A percentile compares a stretch with the other conserved stretches of the same genome.
Evolutionary conservation across 2,888 invertebrate genomes (phyloP).

Genomic region (Parnassius apollo): DNA sequence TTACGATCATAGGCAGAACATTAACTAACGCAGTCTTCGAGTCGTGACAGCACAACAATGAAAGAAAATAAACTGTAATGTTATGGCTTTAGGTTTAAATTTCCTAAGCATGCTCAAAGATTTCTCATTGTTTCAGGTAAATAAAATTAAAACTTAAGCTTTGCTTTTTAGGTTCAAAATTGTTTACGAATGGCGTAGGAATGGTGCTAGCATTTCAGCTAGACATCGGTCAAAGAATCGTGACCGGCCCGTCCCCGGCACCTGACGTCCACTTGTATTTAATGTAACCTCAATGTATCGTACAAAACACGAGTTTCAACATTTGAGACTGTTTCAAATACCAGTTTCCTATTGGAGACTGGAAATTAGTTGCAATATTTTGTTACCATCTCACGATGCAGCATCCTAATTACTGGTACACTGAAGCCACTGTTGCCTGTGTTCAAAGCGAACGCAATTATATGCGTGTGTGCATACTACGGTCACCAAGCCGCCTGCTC

Average conservation of each 20-base stretch:
- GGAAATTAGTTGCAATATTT: constrained; percentile 20
- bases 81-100: constrained; percentile 29
- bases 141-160: constrained; percentile 32
- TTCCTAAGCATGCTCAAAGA: constrained; percentile 28
- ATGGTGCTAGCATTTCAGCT: constrained; percentile 56
- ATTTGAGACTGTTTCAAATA: constrained; percentile 57
- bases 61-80: constrained; percentile 37
- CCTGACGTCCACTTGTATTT: constrained; percentile 74
- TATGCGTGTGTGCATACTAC: neutral
- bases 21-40: constrained; percentile 70
- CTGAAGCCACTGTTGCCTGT: neutral
- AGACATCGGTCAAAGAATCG: constrained; percentile 78
- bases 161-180: constrained; percentile 38
- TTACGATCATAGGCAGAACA: constrained; percentile 78
- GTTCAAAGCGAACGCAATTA: neutral
- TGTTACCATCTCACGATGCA: constrained; percentile 6
- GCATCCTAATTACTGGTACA: constrained; percentile 5
- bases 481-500: no score
- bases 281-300: constrained; percentile 63
- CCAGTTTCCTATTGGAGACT: constrained; percentile 19
- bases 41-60: constrained; percentile 34
- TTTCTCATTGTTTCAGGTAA: constrained; percentile 30
- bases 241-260: constrained; percentile 75
- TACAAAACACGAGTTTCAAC: constrained; percentile 54
- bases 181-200: constrained; percentile 26